A percentile compares a stretch with the other conserved stretches of the same genome.
Evolutionary conservation across 2,113 vertebrate genomes (phyloP).

Genomic region (Zosterops japonicus): DNA sequence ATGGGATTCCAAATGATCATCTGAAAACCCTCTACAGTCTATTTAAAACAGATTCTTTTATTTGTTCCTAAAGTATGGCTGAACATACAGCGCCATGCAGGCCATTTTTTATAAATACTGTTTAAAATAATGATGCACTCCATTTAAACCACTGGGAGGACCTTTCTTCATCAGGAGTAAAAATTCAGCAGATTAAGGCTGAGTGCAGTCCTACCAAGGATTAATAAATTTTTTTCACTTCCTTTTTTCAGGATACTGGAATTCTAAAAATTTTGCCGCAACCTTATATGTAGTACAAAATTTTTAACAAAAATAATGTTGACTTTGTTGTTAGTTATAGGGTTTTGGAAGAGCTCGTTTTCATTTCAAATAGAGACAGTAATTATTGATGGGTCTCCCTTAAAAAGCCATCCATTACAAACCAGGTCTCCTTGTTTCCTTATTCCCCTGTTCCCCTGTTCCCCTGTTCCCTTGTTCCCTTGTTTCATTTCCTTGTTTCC

Average conservation of each 20-base stretch:
- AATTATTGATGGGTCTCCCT: background rate
- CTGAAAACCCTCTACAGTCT: background rate
- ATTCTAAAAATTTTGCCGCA: background rate
- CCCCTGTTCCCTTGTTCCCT: too few relatives aligned
- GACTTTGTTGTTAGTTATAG: background rate
- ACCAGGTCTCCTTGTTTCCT: too few relatives aligned
- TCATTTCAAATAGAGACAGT: background rate
- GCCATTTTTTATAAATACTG: background rate
- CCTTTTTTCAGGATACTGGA: background rate
- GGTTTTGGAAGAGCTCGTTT: background rate
- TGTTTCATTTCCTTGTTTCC: too few relatives aligned
- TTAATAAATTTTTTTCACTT: background rate
- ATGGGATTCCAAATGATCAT: background rate
- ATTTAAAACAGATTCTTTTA: background rate
- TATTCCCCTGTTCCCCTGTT: too few relatives aligned
- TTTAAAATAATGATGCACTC: background rate
- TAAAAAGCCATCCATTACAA: background rate
- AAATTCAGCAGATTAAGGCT: background rate
- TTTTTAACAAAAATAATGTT: background rate
- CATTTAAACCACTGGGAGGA: background rate
- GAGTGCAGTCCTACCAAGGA: background rate
- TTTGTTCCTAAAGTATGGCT: background rate
- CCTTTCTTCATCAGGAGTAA: background rate
- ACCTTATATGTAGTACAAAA: background rate
- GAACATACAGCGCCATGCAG: background rate